Base-by-base conservation (phyloP, 2,888 invertebrate species). In the Tinea semifulvella region DNA sequence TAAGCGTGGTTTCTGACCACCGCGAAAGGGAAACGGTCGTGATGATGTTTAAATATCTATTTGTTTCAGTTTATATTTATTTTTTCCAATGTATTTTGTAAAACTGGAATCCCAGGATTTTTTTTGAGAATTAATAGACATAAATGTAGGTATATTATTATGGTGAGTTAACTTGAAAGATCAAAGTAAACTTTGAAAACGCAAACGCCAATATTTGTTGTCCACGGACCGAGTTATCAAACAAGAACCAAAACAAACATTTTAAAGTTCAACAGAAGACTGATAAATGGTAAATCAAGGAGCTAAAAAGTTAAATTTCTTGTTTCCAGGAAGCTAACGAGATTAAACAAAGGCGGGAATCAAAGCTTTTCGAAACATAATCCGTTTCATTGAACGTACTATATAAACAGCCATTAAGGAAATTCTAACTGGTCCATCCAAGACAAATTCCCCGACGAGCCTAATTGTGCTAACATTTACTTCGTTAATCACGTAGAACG, bases 401-500 rank as follows among this genome's bases (percentile, higher is more conserved):
- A 55, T 64, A 61, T 61, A 67, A 64, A 67, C 58, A 63, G 47
- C 62, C 62, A 66, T 68, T 67, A 64, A 53, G 52, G 56, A 50
- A 45, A 44, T 45, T 31, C 36, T 28, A 42, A 46, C 42, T 20
- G 40, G 28, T 16, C 42, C 54, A 53, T 58, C 56, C 58, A 64
- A 68, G 64, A 68, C 66, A 66, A 68, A 68, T 66, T 61, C 60
- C 59, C 58, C 52, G 56, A 58, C 58, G 61, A 57, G 58, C 63
- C 70, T 72, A 72, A 75, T 73, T 73, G 71, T 64, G 68, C 72
- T 52, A 72, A 74, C 68, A 73, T 73, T 75, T 74, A 63, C 71
- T 67, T 61, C 62, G 64, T 64, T 68, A 71, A 75, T 73, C 70
- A 72, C 68, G 66, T 65, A 63, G 65, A 63, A 64, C 59, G 56